Conservation (phyloP, 2,888 invertebrate genomes). For the Osmoderma eremita region DNA sequence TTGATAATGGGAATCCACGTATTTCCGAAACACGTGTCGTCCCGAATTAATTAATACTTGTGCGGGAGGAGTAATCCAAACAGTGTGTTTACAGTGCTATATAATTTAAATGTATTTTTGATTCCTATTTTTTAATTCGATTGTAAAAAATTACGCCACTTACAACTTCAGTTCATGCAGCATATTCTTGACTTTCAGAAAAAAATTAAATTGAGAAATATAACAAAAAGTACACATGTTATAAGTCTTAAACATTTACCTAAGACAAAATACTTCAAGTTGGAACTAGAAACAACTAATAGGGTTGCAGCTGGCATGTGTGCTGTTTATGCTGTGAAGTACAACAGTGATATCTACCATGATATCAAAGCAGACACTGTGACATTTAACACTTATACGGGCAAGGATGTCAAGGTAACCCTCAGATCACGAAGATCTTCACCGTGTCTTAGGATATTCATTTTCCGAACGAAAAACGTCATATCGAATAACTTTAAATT, state of each 20-base stretch:
- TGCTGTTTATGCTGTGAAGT: conserved; percentile 56
- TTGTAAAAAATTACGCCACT: background rate
- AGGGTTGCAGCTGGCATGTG: conserved; percentile 63
- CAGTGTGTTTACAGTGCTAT: background rate
- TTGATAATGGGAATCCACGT: background rate
- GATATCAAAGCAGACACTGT: conserved; percentile 57
- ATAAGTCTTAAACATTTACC: conserved; percentile 55
- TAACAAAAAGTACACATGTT: conserved; percentile 52
- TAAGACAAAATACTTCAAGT: conserved; percentile 53
- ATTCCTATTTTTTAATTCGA: background rate
- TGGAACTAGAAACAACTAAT: conserved; percentile 22
- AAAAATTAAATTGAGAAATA: conserved; percentile 54
- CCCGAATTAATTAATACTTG: too few relatives aligned
- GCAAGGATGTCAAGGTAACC: conserved; percentile 52
- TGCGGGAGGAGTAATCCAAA: too few relatives aligned
- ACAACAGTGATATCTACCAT: conserved; percentile 55
- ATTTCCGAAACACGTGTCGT: too few relatives aligned
- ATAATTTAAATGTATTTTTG: background rate
- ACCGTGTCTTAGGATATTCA: conserved; percentile 58
- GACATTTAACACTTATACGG: conserved; percentile 56
- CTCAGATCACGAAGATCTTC: conserved; percentile 58
- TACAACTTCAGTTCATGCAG: background rate
- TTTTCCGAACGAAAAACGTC: conserved; percentile 49
- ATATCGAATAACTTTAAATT: conserved; percentile 19
- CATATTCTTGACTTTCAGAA: conserved; percentile 44